Evolutionary conservation across 37 sponge, comb jelly and placozoan species (phyloP), one percentile per base, ranked within the genome.

Genomic region (Lycopodina hypogea): DNA sequence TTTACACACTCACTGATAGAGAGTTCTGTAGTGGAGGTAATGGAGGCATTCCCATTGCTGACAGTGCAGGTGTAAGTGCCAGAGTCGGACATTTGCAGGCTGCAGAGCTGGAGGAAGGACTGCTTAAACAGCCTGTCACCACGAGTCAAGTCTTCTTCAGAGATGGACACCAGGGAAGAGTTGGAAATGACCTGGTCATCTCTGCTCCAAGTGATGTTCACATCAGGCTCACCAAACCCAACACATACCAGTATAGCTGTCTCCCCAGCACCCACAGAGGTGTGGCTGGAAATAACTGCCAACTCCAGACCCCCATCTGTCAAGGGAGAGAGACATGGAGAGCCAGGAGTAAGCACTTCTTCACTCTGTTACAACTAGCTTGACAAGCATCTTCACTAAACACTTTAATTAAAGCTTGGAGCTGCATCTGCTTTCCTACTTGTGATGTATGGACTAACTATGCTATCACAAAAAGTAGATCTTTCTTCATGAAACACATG

Each of bases 31-130:
- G 56, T 53, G 33, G 53, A 50, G n/a, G 14, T 73, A 35, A 18
- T 36, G 1, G 56, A 32, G 1, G 53, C 7, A 2, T 1, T 9
- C 7, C 62, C 62, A 58, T 41, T 60, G 18, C 21, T 30, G 18
- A 70, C 83, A 53, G 45, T 62, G 35, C 84, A 84, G 61, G 22
- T 42, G 45, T 84, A 84, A 34, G 58, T 39, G 0, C 78, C 84
- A 50, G 51, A 24, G 51, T 84, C 78, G 19, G 22, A 15, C 17
- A 23, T 53, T 29, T 26, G 41, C 42, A 77, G 71, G 42, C 58
- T 60, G 62, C 78, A 84, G 48, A 84, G 40, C 39, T 72, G 35
- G 15, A 84, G 62, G 37, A 72, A 30, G 34, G 62, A 59, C 45
- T 63, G 71, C 37, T 58, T 61, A 42, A 81, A 81, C n/a, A 50